phyloP scores from a whole-genome alignment of 2,888 invertebrate species.

The Drosophila atroscutellata region DNA sequence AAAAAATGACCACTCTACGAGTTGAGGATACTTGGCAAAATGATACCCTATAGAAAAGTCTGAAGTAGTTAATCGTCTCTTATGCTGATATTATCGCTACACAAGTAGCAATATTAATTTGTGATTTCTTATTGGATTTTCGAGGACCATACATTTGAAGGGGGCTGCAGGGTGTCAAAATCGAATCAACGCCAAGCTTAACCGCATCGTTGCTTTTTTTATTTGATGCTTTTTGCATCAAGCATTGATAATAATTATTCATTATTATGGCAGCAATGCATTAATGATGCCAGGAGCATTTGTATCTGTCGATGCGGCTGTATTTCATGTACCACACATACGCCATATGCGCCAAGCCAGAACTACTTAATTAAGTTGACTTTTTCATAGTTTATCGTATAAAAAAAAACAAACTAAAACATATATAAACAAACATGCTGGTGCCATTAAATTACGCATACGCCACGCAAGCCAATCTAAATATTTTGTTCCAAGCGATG shows the following conservation, averaged over 20 bases:
- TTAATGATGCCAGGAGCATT: constrained; percentile 26
- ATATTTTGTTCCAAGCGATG: neutral
- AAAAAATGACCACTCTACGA: neutral
- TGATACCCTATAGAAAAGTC: neutral
- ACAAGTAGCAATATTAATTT: neutral
- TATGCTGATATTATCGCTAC: neutral
- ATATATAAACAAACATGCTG: neutral
- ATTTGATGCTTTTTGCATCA: constrained; percentile 26
- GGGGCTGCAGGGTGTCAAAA: neutral
- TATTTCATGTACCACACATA: constrained; percentile 23
- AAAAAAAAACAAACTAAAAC: neutral
- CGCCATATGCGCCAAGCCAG: neutral
- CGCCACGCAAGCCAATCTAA: neutral
- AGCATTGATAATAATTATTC: constrained; percentile 52
- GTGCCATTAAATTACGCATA: neutral
- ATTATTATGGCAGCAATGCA: constrained; percentile 40
- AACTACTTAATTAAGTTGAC: constrained; percentile 10
- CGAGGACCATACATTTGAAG: neutral
- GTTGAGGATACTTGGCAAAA: neutral
- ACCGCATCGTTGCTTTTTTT: constrained; percentile 32
- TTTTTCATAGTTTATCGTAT: neutral
- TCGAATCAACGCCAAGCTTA: constrained; percentile 2
- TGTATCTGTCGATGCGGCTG: neutral
- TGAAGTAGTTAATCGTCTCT: neutral
- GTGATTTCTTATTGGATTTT: neutral